Percentiles rank a stretch among this genome's conserved stretches.
Evolutionary conservation across 2,888 invertebrate genomes (phyloP).

Genomic region (Tholera decimalis): DNA sequence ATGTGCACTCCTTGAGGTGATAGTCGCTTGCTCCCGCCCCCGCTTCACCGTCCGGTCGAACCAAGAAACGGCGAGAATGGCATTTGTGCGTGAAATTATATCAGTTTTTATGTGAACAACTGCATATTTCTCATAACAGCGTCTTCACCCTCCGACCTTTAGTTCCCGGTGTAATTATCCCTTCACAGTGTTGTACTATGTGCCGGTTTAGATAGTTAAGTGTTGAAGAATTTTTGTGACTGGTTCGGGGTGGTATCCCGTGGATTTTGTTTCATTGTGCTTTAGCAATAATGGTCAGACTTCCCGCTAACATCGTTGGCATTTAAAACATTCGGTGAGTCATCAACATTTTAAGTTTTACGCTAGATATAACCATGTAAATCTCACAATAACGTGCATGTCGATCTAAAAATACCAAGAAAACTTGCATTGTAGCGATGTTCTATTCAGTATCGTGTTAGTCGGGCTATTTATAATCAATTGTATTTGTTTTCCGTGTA

Average conservation of each 20-base stretch:
- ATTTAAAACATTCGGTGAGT: conserved; percentile 91
- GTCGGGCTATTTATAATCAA: conserved; percentile 73
- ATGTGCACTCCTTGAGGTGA: conserved; percentile 63
- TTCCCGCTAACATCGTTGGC: conserved; percentile 88
- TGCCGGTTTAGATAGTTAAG: conserved; percentile 79
- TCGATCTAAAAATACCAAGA: conserved; percentile 68
- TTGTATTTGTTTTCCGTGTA: conserved; percentile 68
- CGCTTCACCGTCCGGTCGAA: conserved; percentile 73
- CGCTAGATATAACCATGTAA: conserved; percentile 58
- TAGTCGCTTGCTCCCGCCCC: conserved; percentile 71
- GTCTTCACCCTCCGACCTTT: conserved; percentile 74
- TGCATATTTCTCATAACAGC: conserved; percentile 82
- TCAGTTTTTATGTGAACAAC: conserved; percentile 86
- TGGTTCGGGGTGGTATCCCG: conserved; percentile 85
- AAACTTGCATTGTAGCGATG: conserved; percentile 65
- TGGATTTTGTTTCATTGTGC: conserved; percentile 83
- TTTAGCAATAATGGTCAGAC: conserved; percentile 85
- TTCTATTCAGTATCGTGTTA: conserved; percentile 66
- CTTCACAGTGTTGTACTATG: conserved; percentile 75
- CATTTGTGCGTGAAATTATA: conserved; percentile 87
- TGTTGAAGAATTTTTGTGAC: conserved; percentile 81
- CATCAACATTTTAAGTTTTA: conserved; percentile 82
- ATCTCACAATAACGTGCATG: conserved; percentile 58
- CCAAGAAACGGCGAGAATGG: conserved; percentile 82
- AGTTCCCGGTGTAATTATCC: conserved; percentile 72